These are phyloP conservation scores for Semibalanus balanoides DNA, from an alignment of 1,140 invertebrate genomes.

Conservation along the genomic window DNA sequence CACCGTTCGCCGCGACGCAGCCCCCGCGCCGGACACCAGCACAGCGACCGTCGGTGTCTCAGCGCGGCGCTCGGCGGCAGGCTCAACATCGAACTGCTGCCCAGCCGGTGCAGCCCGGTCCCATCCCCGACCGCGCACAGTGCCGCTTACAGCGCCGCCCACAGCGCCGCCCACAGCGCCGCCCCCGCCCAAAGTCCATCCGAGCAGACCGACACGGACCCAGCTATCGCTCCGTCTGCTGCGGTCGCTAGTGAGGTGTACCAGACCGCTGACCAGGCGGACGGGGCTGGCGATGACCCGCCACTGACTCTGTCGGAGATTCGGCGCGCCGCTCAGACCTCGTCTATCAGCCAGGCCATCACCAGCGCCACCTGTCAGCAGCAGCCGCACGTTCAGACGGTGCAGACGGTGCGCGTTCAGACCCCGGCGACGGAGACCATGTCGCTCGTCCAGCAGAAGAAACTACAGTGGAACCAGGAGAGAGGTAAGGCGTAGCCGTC, in stretches of 20 bases:
- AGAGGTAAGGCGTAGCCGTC: not conserved
- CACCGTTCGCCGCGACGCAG: not conserved
- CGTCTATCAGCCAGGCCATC: not conserved
- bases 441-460: not conserved
- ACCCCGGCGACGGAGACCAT: not conserved
- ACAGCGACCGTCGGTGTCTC: not conserved
- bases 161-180: too few species aligned
- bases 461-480: not conserved
- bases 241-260: too few species aligned
- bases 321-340: not conserved
- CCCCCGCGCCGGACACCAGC: not conserved
- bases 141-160: too few species aligned
- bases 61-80: not conserved
- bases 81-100: not conserved
- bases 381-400: not conserved
- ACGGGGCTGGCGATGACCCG: not conserved
- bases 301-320: not conserved
- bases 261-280: too few species aligned
- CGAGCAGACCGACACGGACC: too few species aligned
- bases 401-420: not conserved
- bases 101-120: not conserved
- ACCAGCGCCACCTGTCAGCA: not conserved
- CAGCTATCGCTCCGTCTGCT: too few species aligned
- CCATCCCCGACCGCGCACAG: too few species aligned
- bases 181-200: too few species aligned